Evolutionary conservation across 2,888 invertebrate genomes (phyloP), one percentile per base, ranked within the genome.

Genomic region (Chydorus sphaericus): DNA sequence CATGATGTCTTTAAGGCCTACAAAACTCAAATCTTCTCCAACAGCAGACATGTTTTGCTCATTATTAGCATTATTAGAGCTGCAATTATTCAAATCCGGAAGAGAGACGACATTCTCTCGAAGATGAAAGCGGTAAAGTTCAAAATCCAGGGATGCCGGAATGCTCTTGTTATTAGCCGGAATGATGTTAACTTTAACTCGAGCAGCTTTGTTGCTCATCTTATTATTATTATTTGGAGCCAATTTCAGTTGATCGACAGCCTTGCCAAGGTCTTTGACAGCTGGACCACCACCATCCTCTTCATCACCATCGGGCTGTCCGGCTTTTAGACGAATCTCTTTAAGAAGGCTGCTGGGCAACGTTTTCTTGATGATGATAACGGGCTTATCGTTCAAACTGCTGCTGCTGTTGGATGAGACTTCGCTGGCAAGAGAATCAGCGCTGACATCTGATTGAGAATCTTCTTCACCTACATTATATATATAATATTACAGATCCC

Each of bases 1-100:
- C 52, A 64, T 62, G 38, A 66, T 65, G 71, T 86, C 85, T 73
- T 81, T 83, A 62, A 81, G 80, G 10, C 88, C 87, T 10, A 85
- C 88, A 66, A 88, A 88, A 62, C 78, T 80, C 67, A 83, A 83
- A 59, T 71, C 71, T 3, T 58, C 57, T n/a, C n/a, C n/a, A 11
- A 55, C 14, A 8, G 52, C 36, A 23, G 31, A 33, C 4, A 36
- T 37, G 16, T 33, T 23, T 8, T 49, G 48, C 5, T 18, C 18
- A 2, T 18, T 29, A n/a, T 31, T 48, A 29, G 20, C 48, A 49
- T 26, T 44, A 28, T 39, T 39, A 23, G 18, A 20, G 39, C 8
- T 39, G 39, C 23, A 20, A 23, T 39, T 39, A 3, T 14, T 16
- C 8, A 14, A 14, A 26, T 14, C 44, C 26, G 28, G 5, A n/a